Evolutionary conservation across 2,888 invertebrate species (phyloP).

Genomic region (Macropis europaea): DNA sequence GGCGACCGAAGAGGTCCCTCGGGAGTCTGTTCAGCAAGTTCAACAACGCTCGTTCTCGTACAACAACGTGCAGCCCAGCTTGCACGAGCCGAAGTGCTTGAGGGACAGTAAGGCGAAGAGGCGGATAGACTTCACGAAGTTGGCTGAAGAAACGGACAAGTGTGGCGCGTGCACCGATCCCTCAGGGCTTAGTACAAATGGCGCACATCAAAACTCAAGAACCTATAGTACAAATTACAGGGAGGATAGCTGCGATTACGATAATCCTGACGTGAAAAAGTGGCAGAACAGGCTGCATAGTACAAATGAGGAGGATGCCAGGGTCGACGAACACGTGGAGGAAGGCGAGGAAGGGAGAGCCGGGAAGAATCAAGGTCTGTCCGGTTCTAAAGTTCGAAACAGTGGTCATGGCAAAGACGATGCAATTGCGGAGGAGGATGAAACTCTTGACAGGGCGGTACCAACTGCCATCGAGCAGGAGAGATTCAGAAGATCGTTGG

Average conservation of each 20-base stretch:
- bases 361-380: constrained; percentile 26
- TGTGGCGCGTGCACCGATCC: constrained; percentile 25
- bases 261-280: constrained; percentile 25
- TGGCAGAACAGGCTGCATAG: constrained; percentile 48
- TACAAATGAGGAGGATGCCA: constrained; percentile 28
- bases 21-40: constrained; percentile 33
- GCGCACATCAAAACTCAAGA: constrained; percentile 64
- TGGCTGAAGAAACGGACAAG: constrained; percentile 28
- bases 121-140: constrained; percentile 66
- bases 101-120: constrained; percentile 60
- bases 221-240: constrained; percentile 71
- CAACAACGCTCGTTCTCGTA: constrained; percentile 23
- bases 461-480: constrained; percentile 88
- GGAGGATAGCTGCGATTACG: constrained; percentile 33
- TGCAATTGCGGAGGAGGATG: constrained; percentile 60
- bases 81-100: constrained; percentile 45
- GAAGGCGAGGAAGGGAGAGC: constrained; percentile 1
- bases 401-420: constrained; percentile 37
- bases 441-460: constrained; percentile 77
- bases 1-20: constrained; percentile 41
- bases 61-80: constrained; percentile 48
- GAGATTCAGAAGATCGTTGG: constrained; percentile 87
- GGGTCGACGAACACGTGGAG: constrained; percentile 8
- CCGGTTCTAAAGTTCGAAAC: constrained; percentile 44
- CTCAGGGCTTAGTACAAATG: constrained; percentile 60